Percentiles rank a stretch among this genome's conserved stretches.
Conservation (phyloP, 1,140 invertebrate species). For the Brachionus rubens region DNA sequence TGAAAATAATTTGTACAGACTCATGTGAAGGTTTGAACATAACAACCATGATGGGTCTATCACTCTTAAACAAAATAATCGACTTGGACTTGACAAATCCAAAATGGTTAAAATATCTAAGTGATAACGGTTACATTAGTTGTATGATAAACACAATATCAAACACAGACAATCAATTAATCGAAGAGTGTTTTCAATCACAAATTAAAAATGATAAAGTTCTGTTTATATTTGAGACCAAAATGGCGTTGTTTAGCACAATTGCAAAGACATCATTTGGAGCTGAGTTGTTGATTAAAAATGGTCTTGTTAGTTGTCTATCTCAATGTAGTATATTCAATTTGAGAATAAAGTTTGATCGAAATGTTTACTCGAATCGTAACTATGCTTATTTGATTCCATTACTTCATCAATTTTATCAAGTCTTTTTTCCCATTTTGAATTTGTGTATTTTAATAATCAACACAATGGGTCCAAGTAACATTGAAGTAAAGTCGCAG, state of each 20-base stretch:
- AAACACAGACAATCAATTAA: conserved; percentile 2
- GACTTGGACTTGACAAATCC: background rate
- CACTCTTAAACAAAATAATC: conserved; percentile 16
- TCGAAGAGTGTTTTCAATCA: conserved; percentile 18
- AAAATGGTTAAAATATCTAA: conserved; percentile 34
- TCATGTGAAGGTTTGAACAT: conserved; percentile 44
- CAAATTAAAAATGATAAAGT: conserved; percentile 40
- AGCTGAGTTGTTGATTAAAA: conserved; percentile 17
- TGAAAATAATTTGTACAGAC: conserved; percentile 8
- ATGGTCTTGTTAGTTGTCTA: background rate
- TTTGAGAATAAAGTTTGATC: conserved; percentile 28
- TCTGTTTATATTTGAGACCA: conserved; percentile 35
- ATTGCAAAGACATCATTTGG: background rate
- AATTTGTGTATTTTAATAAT: conserved; percentile 11
- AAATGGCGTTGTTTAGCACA: conserved; percentile 10
- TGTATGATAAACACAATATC: conserved; percentile 36
- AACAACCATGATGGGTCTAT: conserved; percentile 40
- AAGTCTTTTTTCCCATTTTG: conserved; percentile 34
- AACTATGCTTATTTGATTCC: background rate
- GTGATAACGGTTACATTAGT: conserved; percentile 27
- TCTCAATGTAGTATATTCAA: conserved; percentile 3
- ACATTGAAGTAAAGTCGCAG: conserved; percentile 27
- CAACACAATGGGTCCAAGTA: background rate
- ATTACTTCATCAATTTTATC: conserved; percentile 30
- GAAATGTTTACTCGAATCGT: conserved; percentile 18